Percentiles rank a stretch among this genome's conserved stretches.
Evolutionary conservation across 2,113 vertebrate species (phyloP).

Genomic region (Epinephelus moara): DNA sequence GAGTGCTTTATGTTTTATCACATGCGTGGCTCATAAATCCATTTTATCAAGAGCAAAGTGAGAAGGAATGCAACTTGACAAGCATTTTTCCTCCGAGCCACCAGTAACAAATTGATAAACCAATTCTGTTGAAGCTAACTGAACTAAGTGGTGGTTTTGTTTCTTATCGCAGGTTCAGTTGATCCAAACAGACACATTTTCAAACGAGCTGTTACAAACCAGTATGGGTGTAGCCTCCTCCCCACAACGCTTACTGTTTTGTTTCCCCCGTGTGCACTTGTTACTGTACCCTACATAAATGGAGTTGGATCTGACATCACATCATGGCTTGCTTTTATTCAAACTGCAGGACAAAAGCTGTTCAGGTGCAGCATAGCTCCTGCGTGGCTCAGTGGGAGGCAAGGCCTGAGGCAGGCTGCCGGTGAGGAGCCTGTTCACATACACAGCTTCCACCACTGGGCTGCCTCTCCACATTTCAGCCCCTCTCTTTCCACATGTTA

Average conservation of each 20-base stretch:
- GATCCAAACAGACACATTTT: slow-evolving; percentile 40
- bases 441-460: slow-evolving; percentile 36
- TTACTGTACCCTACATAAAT: slow-evolving; percentile 33
- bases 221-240: slow-evolving; percentile 1
- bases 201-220: background rate
- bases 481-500: slow-evolving; percentile 38
- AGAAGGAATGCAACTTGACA: slow-evolving; percentile 35
- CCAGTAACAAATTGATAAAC: slow-evolving; percentile 39
- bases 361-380: slow-evolving; percentile 50
- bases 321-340: slow-evolving; percentile 52
- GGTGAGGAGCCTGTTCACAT: slow-evolving; percentile 54
- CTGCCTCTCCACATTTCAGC: slow-evolving; percentile 40
- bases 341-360: slow-evolving; percentile 63
- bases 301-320: slow-evolving; percentile 57
- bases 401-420: slow-evolving; percentile 63
- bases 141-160: background rate
- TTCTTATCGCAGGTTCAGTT: background rate
- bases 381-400: slow-evolving; percentile 56
- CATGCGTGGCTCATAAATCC: background rate
- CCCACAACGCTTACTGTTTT: background rate
- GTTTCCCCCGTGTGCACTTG: background rate
- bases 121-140: slow-evolving; percentile 26
- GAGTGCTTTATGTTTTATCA: slow-evolving; percentile 13
- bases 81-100: slow-evolving; percentile 12
- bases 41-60: slow-evolving; percentile 8